These are phyloP conservation scores for Machaerirhynchus nigripectus DNA, from an alignment of 2,113 vertebrate genomes.

Conservation along the genomic window DNA sequence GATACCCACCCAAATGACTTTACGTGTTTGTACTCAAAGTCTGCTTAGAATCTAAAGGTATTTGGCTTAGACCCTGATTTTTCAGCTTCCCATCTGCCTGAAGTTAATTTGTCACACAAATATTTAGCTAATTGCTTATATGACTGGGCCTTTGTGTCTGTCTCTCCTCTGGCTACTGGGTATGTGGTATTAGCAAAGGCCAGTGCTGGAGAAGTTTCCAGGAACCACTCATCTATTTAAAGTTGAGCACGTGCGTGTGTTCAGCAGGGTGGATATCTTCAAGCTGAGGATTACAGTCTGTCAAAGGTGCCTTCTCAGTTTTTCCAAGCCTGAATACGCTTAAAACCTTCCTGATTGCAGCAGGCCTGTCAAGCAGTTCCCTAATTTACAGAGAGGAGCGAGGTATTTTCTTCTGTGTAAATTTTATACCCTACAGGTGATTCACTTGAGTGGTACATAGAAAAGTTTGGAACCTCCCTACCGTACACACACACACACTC, in stretches of 20 bases:
- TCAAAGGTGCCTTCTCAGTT: neutral
- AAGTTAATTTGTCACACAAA: neutral
- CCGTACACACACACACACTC: neutral
- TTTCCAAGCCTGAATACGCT: slow-evolving; percentile 6
- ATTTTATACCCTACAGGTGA: neutral
- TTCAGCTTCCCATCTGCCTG: neutral
- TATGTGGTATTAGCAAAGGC: neutral
- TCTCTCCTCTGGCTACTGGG: neutral
- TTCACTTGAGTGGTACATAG: neutral
- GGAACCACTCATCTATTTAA: neutral
- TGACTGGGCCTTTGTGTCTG: neutral
- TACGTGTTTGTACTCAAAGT: neutral
- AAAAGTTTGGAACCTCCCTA: neutral
- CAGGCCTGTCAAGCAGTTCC: neutral
- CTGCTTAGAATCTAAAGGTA: neutral
- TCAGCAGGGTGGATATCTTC: neutral
- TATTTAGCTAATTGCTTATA: neutral
- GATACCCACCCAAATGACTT: neutral
- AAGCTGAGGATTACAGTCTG: neutral
- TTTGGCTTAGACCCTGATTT: neutral
- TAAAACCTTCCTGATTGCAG: neutral
- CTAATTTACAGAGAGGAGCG: neutral
- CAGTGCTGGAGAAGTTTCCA: neutral
- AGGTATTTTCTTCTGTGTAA: neutral
- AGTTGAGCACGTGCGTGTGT: neutral